A percentile compares a stretch with the other conserved stretches of the same genome.
Conservation (phyloP, 1,140 invertebrate species). For the Pentalonia nigronervosa region DNA sequence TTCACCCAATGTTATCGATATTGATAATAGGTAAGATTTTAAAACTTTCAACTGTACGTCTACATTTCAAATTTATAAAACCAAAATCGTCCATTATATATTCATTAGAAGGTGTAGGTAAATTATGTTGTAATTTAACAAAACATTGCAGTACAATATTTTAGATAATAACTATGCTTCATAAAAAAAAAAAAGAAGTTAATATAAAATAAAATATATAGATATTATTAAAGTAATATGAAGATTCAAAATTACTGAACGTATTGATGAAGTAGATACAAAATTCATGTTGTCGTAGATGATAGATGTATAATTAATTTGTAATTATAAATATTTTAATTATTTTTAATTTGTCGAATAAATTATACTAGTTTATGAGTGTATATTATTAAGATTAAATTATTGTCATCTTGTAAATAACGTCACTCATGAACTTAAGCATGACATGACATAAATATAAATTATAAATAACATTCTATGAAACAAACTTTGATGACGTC, state of each 20-base stretch:
- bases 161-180: background rate
- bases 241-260: background rate
- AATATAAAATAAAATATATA: background rate
- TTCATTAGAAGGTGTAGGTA: no score
- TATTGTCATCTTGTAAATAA: background rate
- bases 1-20: no score
- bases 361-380: background rate
- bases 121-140: background rate
- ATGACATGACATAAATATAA: background rate
- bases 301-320: no score
- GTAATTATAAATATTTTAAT: no score
- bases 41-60: background rate
- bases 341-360: background rate
- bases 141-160: background rate
- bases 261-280: background rate
- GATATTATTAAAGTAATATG: background rate
- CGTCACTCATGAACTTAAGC: background rate
- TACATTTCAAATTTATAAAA: background rate
- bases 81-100: no score
- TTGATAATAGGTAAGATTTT: no score
- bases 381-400: constrained; percentile 2
- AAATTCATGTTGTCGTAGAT: background rate
- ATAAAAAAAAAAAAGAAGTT: background rate
- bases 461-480: background rate
- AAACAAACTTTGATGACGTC: background rate